Conservation (phyloP, 2,113 vertebrate genomes). For the Geococcyx californianus region DNA sequence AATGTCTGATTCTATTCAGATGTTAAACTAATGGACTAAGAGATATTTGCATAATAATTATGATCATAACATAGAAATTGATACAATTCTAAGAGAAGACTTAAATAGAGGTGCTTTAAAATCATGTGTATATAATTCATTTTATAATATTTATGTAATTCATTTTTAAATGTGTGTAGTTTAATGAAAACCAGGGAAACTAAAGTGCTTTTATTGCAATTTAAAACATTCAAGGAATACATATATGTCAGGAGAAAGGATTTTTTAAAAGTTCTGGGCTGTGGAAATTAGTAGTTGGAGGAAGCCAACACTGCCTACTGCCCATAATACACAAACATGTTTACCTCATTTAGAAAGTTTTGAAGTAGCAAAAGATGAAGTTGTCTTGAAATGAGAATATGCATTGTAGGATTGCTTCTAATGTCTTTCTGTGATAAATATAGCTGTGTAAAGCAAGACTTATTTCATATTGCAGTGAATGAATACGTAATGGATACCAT, state of each 20-base stretch:
- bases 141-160: background rate
- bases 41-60: background rate
- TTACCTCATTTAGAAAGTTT: background rate
- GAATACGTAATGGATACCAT: background rate
- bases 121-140: background rate
- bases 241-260: background rate
- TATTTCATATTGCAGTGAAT: background rate
- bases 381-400: background rate
- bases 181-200: background rate
- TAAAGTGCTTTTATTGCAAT: background rate
- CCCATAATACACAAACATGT: background rate
- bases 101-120: background rate
- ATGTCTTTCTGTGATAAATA: background rate
- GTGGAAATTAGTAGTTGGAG: background rate
- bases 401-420: background rate
- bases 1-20: background rate
- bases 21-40: background rate
- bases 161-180: background rate
- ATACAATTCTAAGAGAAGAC: background rate
- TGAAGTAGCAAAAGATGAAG: background rate
- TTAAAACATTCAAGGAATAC: background rate
- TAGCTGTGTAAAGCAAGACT: background rate
- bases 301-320: background rate
- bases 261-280: background rate
- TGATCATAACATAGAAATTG: background rate